Base-by-base conservation (phyloP, 2,797 vertebrate genomes). In the Lutjanus campechanus region DNA sequence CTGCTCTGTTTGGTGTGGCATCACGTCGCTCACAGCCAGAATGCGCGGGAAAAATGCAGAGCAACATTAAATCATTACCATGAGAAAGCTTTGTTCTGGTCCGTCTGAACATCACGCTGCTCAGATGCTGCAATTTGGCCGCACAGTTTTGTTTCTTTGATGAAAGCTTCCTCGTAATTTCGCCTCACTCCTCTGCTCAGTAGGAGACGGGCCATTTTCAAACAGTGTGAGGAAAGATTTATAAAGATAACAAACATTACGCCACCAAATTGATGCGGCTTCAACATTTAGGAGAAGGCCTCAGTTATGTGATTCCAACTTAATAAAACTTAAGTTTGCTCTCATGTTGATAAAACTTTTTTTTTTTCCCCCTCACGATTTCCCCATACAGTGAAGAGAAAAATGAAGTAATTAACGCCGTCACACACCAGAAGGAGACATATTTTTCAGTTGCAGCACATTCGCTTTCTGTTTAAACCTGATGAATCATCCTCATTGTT, bases 1-100 rank as follows among this genome's bases (percentile, higher is more conserved):
- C 84, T 82, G 85, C 85, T 85, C 76, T 69, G 82, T 73, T 84
- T 72, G 51, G 54, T 77, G 71, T 29, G 63, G 54, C 29, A 46
- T 68, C 65, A 50, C 25, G 53, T 74, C 40, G 8, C 61, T 68
- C 1, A 11, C 56, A 68, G 71, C 56, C 60, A 72, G 53, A 50
- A 68, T 40, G 25, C 70, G 76, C 63, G 29, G 29, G 66, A 75
- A 77, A 36, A 81, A 79, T 77, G 61, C 55, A 75, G 44, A 72
- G 5, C 22, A 43, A 41, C 40, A 70, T 82, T 25, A 61, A 83
- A 69, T 61, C 36, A 69, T 82, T 63, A 69, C 65, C 46, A 54
- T 5, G 59, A 63, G 53, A 36, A 74, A 54, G 72, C 77, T 76
- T 73, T 69, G 46, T 77, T 76, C 53, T 44, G 40, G n/a, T 76